These are phyloP conservation scores for Ibycter americanus DNA, from an alignment of 2,797 vertebrate genomes.

Conservation along the genomic window DNA sequence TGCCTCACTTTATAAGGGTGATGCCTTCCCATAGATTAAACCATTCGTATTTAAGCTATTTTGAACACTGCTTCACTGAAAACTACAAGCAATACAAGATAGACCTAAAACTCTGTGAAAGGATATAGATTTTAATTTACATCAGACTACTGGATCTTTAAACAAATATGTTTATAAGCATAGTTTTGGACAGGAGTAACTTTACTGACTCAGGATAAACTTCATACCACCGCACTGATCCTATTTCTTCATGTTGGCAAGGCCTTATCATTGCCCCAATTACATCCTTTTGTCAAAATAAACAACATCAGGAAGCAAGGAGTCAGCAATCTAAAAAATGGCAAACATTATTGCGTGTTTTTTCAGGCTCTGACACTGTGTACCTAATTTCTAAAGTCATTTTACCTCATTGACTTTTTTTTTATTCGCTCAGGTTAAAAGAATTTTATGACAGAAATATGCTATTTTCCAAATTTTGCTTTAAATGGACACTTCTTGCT, in stretches of 20 bases:
- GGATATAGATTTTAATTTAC: background rate
- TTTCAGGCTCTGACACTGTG: slow-evolving; percentile 4
- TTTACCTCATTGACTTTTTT: background rate
- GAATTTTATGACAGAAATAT: background rate
- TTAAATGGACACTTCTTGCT: background rate
- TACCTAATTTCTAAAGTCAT: background rate
- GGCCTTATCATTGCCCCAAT: background rate
- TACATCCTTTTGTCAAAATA: slow-evolving; percentile 9
- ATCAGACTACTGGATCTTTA: background rate
- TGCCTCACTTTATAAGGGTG: background rate
- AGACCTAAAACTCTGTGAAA: background rate
- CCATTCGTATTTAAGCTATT: background rate
- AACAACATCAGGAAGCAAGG: slow-evolving; percentile 35
- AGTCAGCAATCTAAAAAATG: slow-evolving; percentile 27
- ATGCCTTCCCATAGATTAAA: background rate
- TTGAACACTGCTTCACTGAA: background rate
- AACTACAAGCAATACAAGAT: background rate
- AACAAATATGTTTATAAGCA: background rate
- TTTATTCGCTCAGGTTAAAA: slow-evolving; percentile 2
- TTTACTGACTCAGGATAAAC: slow-evolving; percentile 12
- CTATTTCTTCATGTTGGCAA: slow-evolving; percentile 31
- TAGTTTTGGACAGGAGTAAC: background rate
- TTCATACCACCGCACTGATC: background rate
- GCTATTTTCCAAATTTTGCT: background rate
- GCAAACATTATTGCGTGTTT: slow-evolving; percentile 26